Base-by-base conservation (phyloP, 2,113 vertebrate genomes). In the Crypturellus undulatus region DNA sequence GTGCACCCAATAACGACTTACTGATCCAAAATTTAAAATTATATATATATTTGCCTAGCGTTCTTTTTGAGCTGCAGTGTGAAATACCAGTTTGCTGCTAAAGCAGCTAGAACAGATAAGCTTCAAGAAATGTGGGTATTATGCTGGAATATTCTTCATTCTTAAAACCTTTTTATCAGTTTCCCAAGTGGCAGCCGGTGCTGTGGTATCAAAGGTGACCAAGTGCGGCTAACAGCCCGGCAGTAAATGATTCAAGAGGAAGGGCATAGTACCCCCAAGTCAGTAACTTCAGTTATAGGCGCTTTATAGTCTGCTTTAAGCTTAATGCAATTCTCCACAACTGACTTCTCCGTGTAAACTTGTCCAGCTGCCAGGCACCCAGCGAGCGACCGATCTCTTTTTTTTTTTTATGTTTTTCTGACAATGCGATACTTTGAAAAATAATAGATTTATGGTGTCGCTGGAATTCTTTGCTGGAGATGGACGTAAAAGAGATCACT, bases 391-490 rank as follows among this genome's bases (percentile, higher is more conserved):
- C 24, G 79, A 91, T 93, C 80, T 92, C 94, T 84, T 75, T 54
- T 28, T 54, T 52, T 54, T 54, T 54, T 26, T 54, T 25, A 10
- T 70, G 20, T 32, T 84, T 94, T 92, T 95, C 81, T 96, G 97
- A 97, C 92, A 79, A 94, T 97, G 95, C 25, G 2, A 89, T 95
- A 87, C 96, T 95, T 96, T 97, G 97, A 96, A 97, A 97, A 97
- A 96, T 91, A 93, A 82, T 94, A 90, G 97, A 97, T 98, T 98
- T 98, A 98, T 97, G 97, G 96, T 97, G 95, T 96, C 94, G 94
- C 95, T 97, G 96, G 95, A 97, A 98, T 97, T 97, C 97, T 95
- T 98, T 96, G 94, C 96, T 95, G 93, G 89, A 93, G 97, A 97
- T 97, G 97, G 97, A 96, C 73, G 96, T 94, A 97, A 97, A 97